Base-by-base conservation (phyloP, 1,140 invertebrate species). In the Pemphigus obesinymphae region DNA sequence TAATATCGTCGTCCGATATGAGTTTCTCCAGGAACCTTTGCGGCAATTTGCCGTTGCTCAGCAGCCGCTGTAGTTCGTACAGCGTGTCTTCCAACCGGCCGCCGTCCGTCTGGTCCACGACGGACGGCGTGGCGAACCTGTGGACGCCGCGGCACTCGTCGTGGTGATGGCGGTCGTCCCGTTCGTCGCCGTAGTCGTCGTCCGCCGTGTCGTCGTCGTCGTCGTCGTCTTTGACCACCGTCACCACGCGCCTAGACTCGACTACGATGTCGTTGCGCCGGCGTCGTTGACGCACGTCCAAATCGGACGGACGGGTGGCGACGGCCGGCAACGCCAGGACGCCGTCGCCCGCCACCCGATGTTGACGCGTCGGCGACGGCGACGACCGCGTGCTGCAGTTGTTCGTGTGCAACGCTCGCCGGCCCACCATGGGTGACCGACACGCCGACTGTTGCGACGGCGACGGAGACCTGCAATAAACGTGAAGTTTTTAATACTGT, bases 401-500 rank as follows among this genome's bases (percentile, higher is more conserved):
- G 80, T 87, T 84, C 82, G 82, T 34, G 43, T 89, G 88, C 48
- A 89, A 84, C 0, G 88, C 88, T 82, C 88, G 84, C 61, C 89
- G 85, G 82, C 90, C 89, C 90, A 90, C 89, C 87, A 90, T 87
- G 70, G 91, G 89, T 61, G 90, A 89, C 83, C 90, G 84, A 84
- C 88, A 85, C 83, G 88, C 84, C 10, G 85, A 84, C 45, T 26
- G 83, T 84, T 43, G 86, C 8, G 87, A 85, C 13, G 88, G 87
- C 86, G 87, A 34, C 85, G 86, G n/a, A 85, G 84, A 63, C 85
- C 37, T 86, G 85, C 73, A n/a, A n/a, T n/a, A n/a, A n/a, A n/a
- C n/a, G n/a, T n/a, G n/a, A n/a, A n/a, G n/a, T n/a, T n/a, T n/a
- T n/a, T n/a, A n/a, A n/a, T n/a, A n/a, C n/a, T n/a, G n/a, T n/a